Evolutionary conservation across 1,140 invertebrate genomes (phyloP).

Genomic region (Trinorchestia longiramus): DNA sequence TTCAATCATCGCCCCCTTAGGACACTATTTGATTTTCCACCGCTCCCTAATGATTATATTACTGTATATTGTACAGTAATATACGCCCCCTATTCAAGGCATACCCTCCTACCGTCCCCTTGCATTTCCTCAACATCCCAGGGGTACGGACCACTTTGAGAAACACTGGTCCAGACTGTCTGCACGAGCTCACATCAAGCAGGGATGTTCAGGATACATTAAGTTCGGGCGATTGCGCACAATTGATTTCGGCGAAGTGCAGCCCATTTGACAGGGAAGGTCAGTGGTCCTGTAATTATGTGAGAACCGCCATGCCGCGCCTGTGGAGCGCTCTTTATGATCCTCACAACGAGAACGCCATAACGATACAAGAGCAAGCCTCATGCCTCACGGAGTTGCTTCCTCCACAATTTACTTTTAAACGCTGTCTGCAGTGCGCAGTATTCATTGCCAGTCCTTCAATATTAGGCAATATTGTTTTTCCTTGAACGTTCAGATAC

Average conservation of each 20-base stretch:
- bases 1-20: too few species aligned
- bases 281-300: conserved; percentile 36
- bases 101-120: too few species aligned
- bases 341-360: neutral
- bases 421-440: neutral
- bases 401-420: neutral
- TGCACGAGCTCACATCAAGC: neutral
- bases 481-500: too few species aligned
- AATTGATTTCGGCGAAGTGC: conserved; percentile 3
- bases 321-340: neutral
- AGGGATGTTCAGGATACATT: neutral
- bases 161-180: neutral
- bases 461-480: too few species aligned
- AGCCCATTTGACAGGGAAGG: conserved; percentile 20
- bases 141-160: too few species aligned
- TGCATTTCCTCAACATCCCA: too few species aligned
- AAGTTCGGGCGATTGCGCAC: neutral
- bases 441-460: too few species aligned
- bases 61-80: too few species aligned
- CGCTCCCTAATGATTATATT: too few species aligned
- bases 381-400: neutral
- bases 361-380: neutral
- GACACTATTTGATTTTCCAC: too few species aligned
- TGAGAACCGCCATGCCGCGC: neutral
- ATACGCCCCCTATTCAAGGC: too few species aligned